Conservation (phyloP, 2,888 invertebrate genomes). For the Drosophila kokeensis region DNA sequence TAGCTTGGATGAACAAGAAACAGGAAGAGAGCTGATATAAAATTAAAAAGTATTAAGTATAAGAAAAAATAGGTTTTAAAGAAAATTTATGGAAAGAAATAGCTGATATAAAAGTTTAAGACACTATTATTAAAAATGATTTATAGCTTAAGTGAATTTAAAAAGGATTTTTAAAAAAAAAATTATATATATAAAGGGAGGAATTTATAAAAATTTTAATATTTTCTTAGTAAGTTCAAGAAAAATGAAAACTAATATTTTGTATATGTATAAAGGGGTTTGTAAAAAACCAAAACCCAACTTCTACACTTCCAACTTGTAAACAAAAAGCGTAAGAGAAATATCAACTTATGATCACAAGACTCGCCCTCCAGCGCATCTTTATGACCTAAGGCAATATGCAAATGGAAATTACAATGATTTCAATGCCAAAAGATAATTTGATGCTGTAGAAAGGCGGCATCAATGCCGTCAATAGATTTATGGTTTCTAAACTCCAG, state of each 20-base stretch:
- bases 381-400: conserved; percentile 51
- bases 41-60: neutral
- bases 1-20: neutral
- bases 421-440: conserved; percentile 77
- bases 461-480: conserved; percentile 80
- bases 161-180: too few relatives aligned
- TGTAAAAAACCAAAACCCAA: neutral
- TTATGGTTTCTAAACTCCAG: conserved; percentile 81
- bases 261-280: neutral
- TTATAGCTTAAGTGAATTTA: neutral
- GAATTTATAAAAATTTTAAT: neutral
- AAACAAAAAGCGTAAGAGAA: neutral
- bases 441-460: conserved; percentile 76
- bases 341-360: neutral
- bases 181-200: neutral
- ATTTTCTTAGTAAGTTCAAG: too few relatives aligned
- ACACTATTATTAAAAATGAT: neutral
- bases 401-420: conserved; percentile 59
- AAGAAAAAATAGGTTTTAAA: neutral
- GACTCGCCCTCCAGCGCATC: conserved; percentile 25
- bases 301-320: neutral
- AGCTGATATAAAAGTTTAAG: neutral
- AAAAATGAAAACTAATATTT: neutral
- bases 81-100: neutral
- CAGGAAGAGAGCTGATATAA: neutral